phyloP scores from a whole-genome alignment of 2,113 vertebrate genomes.

The Hippocampus barbouri region DNA sequence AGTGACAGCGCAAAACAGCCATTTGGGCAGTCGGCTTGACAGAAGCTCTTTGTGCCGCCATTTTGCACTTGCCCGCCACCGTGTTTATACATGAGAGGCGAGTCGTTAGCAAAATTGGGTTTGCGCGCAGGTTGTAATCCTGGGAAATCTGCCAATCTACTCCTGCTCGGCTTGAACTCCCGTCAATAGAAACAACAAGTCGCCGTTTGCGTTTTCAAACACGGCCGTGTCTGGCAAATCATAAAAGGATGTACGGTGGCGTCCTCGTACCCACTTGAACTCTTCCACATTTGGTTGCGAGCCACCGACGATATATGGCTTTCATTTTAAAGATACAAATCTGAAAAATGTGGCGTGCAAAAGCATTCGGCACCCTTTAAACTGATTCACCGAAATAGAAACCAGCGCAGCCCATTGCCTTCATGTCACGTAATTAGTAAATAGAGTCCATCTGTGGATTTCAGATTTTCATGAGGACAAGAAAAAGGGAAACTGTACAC shows the following conservation, averaged over 20 bases:
- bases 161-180: neutral
- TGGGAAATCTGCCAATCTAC: neutral
- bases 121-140: conserved; percentile 16
- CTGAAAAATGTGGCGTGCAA: neutral
- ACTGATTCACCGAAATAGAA: no score
- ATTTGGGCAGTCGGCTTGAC: conserved; percentile 52
- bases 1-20: conserved; percentile 66
- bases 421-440: neutral
- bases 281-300: neutral
- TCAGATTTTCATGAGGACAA: neutral
- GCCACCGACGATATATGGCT: neutral
- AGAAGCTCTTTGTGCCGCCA: conserved; percentile 43
- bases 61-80: conserved; percentile 29
- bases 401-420: neutral
- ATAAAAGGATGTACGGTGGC: neutral
- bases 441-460: neutral
- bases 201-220: neutral
- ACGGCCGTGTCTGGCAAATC: neutral
- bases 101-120: conserved; percentile 39
- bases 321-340: neutral
- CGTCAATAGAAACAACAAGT: conserved; percentile 1
- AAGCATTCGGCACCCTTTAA: neutral
- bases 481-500: no score
- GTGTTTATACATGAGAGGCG: conserved; percentile 40
- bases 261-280: neutral